Evolutionary conservation across 2,888 invertebrate species (phyloP), one percentile per base, ranked within the genome.

Genomic region (Polydrusus tereticollis): DNA sequence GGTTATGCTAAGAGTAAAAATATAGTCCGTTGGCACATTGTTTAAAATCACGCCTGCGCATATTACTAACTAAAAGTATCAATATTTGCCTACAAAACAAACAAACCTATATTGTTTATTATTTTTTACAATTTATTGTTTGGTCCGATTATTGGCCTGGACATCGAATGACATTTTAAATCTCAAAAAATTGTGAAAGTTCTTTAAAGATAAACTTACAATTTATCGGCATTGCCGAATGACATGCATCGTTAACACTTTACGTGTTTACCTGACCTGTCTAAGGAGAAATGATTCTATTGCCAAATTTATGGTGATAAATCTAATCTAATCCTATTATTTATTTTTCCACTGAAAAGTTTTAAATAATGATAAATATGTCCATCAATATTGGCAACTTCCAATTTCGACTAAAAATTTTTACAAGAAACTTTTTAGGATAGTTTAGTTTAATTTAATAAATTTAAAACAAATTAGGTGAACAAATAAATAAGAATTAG

Each of bases 291-390:
- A 50, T n/a, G 26, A 50, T 50, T 26, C 7, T 50, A 26, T 50
- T 23, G 14, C 26, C 50, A 50, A 50, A 26, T 50, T 18, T 50
- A 45, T 20, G 45, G 20, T 45, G 20, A 45, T 45, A 45, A 45
- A 45, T 45, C 45, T 45, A 45, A 45, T 20, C 20, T 20, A 20
- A 20, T 45, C 18, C 45, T 10, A 20, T 18, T 45, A 45, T 45
- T 45, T 45, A 57, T 55, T 57, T 60, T 60, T 26, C 45, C 45
- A 20, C n/a, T 36, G 36, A 38, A 63, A 45, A 45, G n/a, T 20
- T 18, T 45, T 6, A 45, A 45, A 45, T 20, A 45, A 20, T 43
- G 16, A 43, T 16, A 43, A 18, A 20, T 45, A 45, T n/a, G 38
- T 38, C 38, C 38, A 38, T 41, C 16, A 41, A 12, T 41, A 16